phyloP scores from a whole-genome alignment of 2,888 invertebrate species.

The Parnassius glacialis region DNA sequence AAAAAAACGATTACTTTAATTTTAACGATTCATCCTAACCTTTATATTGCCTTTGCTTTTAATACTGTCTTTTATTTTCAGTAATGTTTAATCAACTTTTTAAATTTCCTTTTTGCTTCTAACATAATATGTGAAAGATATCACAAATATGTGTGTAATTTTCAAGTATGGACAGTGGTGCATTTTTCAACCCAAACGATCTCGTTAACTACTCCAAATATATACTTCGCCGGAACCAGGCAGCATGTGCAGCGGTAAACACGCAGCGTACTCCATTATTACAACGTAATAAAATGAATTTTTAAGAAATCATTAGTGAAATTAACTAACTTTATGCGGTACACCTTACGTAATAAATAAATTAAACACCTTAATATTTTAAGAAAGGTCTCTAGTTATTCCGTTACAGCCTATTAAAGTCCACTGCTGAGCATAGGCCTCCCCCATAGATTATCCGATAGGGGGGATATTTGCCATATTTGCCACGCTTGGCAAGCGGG shows the following conservation, averaged over 20 bases:
- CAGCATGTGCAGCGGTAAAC: not conserved
- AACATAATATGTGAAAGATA: not conserved
- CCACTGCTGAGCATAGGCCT: too few species aligned
- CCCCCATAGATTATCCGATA: too few species aligned
- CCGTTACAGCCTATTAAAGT: too few species aligned
- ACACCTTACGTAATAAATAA: too few species aligned
- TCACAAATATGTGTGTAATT: not conserved
- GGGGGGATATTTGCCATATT: too few species aligned
- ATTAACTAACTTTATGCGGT: not conserved
- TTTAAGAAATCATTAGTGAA: not conserved
- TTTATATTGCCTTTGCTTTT: too few species aligned
- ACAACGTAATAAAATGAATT: not conserved
- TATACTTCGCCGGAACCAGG: slow-evolving; percentile 2
- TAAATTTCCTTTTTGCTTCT: not conserved
- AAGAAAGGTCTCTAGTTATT: too few species aligned
- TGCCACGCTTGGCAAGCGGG: too few species aligned
- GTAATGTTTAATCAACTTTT: not conserved
- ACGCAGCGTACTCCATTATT: not conserved
- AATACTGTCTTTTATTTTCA: too few species aligned
- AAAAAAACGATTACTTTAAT: too few species aligned
- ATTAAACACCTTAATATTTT: too few species aligned
- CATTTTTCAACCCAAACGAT: slow-evolving; percentile 30
- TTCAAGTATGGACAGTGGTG: slow-evolving; percentile 15
- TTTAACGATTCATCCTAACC: too few species aligned
- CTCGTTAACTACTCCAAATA: slow-evolving; percentile 25